Base-by-base conservation (phyloP, 1,140 invertebrate species). In the Hermetia illucens region DNA sequence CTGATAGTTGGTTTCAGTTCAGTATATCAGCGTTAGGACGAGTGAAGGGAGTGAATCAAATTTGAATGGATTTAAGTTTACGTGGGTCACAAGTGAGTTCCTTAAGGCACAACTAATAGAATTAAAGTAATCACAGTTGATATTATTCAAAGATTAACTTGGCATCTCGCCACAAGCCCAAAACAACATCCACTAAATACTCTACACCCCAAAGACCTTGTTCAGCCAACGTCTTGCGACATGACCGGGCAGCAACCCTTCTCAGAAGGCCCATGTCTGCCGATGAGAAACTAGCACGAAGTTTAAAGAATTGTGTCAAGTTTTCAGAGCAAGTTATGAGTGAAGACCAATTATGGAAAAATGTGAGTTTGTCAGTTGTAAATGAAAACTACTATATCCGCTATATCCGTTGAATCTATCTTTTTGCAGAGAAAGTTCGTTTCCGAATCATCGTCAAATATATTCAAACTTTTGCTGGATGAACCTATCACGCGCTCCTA, bases 401-500 rank as follows among this genome's bases (percentile, higher is more conserved):
- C 21, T 35, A 9, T 19, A 20, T 16, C 4, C 8, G 21, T 21
- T 20, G 18, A 5, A 17, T 19, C 12, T 35, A 6, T 8, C 5
- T 36, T 18, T n/a, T 38, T 31, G 17, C 18, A 34, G 38, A 24
- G 34, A 34, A 40, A 40, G 17, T 9, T 24, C 17, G 30, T 39
- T 19, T 38, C 38, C 1, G 43, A 50, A 3, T 59, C 57, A 10
- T 59, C 57, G 6, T 56, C 53, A 34, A 54, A 53, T 43, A 36
- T 60, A 21, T 40, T 59, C 0, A 60, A 58, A 21, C 39, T 51
- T 2, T 44, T 60, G 36, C 35, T 60, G 13, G 54, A 53, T 30
- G 56, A 60, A 35, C 56, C 56, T 10, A 59, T 59, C 9, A 53
- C 51, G 29, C 49, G 55, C 3, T 50, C 53, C 24, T 58, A 55